These are phyloP conservation scores for Muntiacus reevesi DNA, from an alignment of 2,113 vertebrate species.

Conservation along the genomic window DNA sequence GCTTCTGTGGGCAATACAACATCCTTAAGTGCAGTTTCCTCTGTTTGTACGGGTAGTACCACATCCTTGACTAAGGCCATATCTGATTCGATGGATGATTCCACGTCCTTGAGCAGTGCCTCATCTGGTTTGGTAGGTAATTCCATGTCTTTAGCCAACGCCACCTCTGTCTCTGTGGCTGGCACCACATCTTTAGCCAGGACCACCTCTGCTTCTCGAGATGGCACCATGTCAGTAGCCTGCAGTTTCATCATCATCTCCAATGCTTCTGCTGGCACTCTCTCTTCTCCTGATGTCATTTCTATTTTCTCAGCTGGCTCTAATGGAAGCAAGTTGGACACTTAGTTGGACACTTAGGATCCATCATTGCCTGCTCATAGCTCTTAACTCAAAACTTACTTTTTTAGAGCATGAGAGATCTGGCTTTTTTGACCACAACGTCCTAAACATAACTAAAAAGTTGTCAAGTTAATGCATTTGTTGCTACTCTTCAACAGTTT, in stretches of 20 bases:
- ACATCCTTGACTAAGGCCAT: neutral
- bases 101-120: neutral
- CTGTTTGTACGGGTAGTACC: neutral
- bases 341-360: neutral
- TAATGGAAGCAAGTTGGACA: constrained; percentile 31
- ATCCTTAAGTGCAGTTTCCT: neutral
- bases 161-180: neutral
- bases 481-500: neutral
- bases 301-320: neutral
- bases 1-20: neutral
- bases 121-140: neutral
- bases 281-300: constrained; percentile 16
- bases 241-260: neutral
- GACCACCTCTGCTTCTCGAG: neutral
- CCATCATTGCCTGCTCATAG: neutral
- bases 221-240: neutral
- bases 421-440: neutral
- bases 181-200: neutral
- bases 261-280: neutral
- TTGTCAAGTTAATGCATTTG: neutral
- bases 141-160: neutral
- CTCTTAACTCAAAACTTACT: neutral
- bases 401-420: neutral
- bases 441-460: neutral
- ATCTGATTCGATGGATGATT: neutral